Percentiles rank a stretch among this genome's conserved stretches.
phyloP scores from a whole-genome alignment of 1,140 invertebrate species.

The Bombus pascuorum region DNA sequence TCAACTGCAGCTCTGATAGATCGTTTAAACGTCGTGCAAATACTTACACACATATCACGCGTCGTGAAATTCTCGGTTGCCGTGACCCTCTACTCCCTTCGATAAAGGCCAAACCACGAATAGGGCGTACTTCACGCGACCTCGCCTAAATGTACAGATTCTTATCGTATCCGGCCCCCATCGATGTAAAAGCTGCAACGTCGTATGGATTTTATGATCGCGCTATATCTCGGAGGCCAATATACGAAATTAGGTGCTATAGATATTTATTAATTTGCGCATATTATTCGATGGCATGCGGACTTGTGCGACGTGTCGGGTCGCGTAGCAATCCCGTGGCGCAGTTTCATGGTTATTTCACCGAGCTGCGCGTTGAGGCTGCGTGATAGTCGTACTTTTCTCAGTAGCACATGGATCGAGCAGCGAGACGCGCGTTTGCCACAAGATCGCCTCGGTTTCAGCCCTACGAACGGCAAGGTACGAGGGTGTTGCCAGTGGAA shows the following conservation, averaged over 20 bases:
- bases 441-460: conserved; percentile 29
- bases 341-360: conserved; percentile 30
- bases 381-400: conserved; percentile 34
- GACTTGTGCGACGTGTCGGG: background rate
- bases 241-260: background rate
- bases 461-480: conserved; percentile 29
- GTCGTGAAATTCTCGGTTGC: too few relatives aligned
- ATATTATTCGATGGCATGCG: background rate
- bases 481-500: conserved; percentile 30
- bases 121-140: background rate
- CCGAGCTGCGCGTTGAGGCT: conserved; percentile 28
- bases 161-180: too few relatives aligned
- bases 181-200: background rate
- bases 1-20: background rate
- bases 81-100: too few relatives aligned
- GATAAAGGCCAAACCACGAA: background rate
- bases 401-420: conserved; percentile 51
- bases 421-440: conserved; percentile 50
- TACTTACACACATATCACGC: background rate
- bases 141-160: too few relatives aligned
- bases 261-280: conserved; percentile 22
- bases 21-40: background rate
- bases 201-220: background rate
- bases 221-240: background rate
- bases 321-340: background rate